Evolutionary conservation across 2,888 invertebrate genomes (phyloP), one percentile per base, ranked within the genome.

Genomic region (Rhingia campestris): DNA sequence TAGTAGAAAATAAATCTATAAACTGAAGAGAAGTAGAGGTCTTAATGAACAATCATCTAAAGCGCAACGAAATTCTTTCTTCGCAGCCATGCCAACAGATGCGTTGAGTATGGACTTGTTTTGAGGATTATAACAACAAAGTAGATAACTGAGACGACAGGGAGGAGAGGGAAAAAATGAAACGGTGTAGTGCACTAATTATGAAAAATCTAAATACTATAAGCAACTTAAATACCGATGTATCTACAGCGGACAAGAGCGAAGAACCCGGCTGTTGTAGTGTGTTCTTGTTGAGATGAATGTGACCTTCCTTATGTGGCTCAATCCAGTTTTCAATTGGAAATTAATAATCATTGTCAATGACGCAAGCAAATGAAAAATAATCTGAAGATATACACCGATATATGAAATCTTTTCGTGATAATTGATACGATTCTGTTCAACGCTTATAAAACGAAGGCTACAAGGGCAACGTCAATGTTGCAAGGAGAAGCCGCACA

Each of bases 1-100:
- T 53, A 61, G 47, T 53, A 56, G 61, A 69, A 63, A 76, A 76
- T 69, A 76, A 76, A 61, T 69, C 76, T 45, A 76, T 54, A 76
- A 69, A 76, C 61, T 54, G 47, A 33, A 61, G 6, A 75, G 39
- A 37, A 67, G 14, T 67, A 37, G 45, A 69, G 45, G 66, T 61
- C 61, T 67, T 76, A 76, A 76, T 76, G 76, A 76, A 69, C 76
- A 53, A 45, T 61, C 54, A 61, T 69, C 32, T 43, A 12, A 59
- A 45, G 53, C 53, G 67, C 58, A 75, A 59, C 66, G 49, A 66
- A 64, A 43, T 67, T 64, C 39, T 51, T 51, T 51, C 33, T 43
- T 67, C 43, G 35, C 41, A 32, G 7, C 33, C 4, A 47, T 61
- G n/a, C 43, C 22, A 22, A 47, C 35, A 43, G 35, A 54, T 67